Base-by-base conservation (phyloP, 1,140 invertebrate species). In the Lordiphosa stackelbergi region DNA sequence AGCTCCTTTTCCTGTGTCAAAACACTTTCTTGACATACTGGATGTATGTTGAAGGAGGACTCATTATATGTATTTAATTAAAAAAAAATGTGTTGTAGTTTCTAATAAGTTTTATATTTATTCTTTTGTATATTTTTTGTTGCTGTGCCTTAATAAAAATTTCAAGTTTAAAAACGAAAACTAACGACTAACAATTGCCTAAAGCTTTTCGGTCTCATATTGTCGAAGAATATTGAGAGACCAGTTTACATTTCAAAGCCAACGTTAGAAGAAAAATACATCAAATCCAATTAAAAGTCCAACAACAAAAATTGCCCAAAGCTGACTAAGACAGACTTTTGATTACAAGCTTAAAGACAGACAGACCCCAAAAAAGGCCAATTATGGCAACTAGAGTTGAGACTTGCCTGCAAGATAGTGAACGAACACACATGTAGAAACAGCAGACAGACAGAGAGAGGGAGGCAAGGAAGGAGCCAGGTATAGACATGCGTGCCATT, bases 131-230 rank as follows among this genome's bases (percentile, higher is more conserved):
- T 16, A n/a, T 16, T 16, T 16, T 1, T 16, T 16, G 16, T 16
- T 16, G 16, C 16, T 16, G 16, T 16, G 16, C 16, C 16, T 2
- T 19, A 19, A 19, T 19, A 19, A 3, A 19, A 19, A 19, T 2
- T 19, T 19, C 0, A 19, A 19, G 19, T 19, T 19, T 19, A 2
- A 19, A 19, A 19, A 19, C 19, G 56, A 45, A 35, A 24, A 6
- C 4, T 22, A 22, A 22, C 4, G 22, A 22, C 22, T 24, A 24
- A 24, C 22, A 24, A 24, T 5, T 24, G 22, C 4, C 22, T 66
- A 55, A 58, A 52, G 48, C 58, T 69, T 46, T 65, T 72, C 49
- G 35, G 41, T 48, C 37, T 40, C 35, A 31, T 0, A 7, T 35
- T 47, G 24, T 5, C 22, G 5, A 24, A 24, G 22, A 24, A 24